A percentile compares a stretch with the other conserved stretches of the same genome.
These are phyloP conservation scores for Ammodytes marinus DNA, from an alignment of 2,113 vertebrate genomes.

Conservation along the genomic window DNA sequence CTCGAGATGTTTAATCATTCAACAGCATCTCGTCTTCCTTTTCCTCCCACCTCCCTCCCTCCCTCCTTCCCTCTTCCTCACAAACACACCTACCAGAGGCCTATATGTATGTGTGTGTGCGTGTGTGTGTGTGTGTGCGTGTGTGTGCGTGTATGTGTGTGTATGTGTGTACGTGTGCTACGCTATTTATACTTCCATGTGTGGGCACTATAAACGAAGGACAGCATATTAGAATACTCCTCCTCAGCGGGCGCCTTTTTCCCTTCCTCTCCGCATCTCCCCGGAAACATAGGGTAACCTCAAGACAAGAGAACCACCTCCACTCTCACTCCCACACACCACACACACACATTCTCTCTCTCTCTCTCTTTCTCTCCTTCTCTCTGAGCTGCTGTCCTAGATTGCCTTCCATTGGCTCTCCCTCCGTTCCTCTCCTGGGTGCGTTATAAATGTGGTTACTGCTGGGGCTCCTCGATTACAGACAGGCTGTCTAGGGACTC, in stretches of 20 bases:
- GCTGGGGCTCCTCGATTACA: constrained; percentile 74
- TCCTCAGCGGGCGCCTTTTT: constrained; percentile 64
- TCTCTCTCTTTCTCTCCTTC: constrained; percentile 49
- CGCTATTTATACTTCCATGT: constrained; percentile 78
- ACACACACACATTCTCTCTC: constrained; percentile 31
- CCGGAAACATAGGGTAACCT: constrained; percentile 76
- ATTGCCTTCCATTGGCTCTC: constrained; percentile 63
- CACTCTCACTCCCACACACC: constrained; percentile 74
- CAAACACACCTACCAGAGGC: constrained; percentile 65
- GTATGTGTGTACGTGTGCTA: constrained; percentile 16
- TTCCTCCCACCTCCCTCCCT: not conserved
- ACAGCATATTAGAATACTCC: constrained; percentile 79
- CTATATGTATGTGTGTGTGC: constrained; percentile 7
- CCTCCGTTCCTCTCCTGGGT: constrained; percentile 67
- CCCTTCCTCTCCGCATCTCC: constrained; percentile 65
- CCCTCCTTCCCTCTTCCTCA: constrained; percentile 11
- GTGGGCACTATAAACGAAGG: constrained; percentile 79
- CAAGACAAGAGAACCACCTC: constrained; percentile 81
- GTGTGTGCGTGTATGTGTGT: no score
- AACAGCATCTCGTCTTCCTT: constrained; percentile 54
- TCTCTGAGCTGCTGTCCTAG: constrained; percentile 67
- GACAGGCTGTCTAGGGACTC: constrained; percentile 67
- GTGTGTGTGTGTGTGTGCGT: constrained; percentile 44
- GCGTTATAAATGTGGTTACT: constrained; percentile 75
- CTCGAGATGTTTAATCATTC: constrained; percentile 66